Percentiles rank a stretch among this genome's conserved stretches.
Conservation (phyloP, 2,797 vertebrate genomes). For the Pseudochirops corinnae region DNA sequence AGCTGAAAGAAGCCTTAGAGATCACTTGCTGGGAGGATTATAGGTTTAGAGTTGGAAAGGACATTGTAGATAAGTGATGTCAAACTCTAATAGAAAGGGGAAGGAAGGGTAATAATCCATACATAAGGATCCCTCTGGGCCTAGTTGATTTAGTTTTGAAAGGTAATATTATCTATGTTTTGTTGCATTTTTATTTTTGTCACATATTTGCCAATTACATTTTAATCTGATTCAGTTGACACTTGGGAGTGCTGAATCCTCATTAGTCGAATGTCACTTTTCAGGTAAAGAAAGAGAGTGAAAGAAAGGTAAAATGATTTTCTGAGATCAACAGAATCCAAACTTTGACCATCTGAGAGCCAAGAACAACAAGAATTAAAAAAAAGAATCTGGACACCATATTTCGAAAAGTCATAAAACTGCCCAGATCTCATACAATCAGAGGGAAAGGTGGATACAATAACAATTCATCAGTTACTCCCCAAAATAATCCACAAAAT, state of each 20-base stretch:
- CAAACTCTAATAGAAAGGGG: not conserved
- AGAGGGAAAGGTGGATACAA: not conserved
- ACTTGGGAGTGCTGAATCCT: not conserved
- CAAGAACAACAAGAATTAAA: not conserved
- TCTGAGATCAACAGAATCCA: not conserved
- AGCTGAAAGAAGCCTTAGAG: not conserved
- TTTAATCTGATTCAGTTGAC: not conserved
- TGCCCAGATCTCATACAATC: not conserved
- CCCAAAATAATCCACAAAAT: not conserved
- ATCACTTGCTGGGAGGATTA: not conserved
- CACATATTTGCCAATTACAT: not conserved
- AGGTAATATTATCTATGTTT: not conserved
- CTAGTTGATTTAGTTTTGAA: not conserved
- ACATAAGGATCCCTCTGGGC: not conserved
- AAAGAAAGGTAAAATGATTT: not conserved
- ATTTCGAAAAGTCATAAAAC: not conserved
- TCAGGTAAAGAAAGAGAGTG: not conserved
- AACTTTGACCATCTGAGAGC: not conserved
- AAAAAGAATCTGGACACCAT: not conserved
- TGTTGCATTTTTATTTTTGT: not conserved
- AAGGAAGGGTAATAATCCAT: not conserved
- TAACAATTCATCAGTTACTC: not conserved
- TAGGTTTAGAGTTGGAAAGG: not conserved
- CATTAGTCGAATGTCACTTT: not conserved
- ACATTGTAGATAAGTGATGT: not conserved